phyloP scores from a whole-genome alignment of 2,797 vertebrate genomes.

The Diceros bicornis region DNA sequence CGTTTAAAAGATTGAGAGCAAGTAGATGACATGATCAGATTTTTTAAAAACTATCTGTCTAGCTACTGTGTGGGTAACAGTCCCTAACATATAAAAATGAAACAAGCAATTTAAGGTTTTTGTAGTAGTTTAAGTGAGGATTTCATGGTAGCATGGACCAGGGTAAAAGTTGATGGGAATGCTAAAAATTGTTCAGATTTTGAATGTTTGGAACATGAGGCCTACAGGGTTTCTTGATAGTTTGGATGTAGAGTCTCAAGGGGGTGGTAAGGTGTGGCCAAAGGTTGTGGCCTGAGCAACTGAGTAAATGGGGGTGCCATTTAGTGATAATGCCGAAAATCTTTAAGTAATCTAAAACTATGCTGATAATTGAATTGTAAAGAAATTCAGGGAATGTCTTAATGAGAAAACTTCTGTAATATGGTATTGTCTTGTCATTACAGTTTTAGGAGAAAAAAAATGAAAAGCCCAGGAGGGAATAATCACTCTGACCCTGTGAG shows the following conservation, averaged over 20 bases:
- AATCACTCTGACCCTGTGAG: slow-evolving; percentile 46
- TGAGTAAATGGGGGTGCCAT: not conserved
- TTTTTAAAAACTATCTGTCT: not conserved
- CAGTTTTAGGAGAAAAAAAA: not conserved
- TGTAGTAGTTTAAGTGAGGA: too few species aligned
- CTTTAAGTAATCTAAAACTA: not conserved
- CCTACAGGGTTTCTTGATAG: not conserved
- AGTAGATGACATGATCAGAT: not conserved
- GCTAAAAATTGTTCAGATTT: too few species aligned
- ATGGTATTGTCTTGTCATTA: not conserved
- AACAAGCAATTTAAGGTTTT: too few species aligned
- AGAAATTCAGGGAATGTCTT: not conserved
- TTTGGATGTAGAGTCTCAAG: not conserved
- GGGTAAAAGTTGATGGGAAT: too few species aligned
- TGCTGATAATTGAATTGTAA: not conserved
- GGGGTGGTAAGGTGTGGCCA: not conserved
- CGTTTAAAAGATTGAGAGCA: not conserved
- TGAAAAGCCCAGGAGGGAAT: not conserved
- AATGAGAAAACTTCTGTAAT: not conserved
- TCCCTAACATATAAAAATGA: too few species aligned
- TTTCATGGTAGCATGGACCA: too few species aligned
- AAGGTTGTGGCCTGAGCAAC: not conserved
- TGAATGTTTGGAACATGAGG: not conserved
- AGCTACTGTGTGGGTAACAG: too few species aligned
- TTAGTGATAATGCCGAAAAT: not conserved